Percentiles rank a stretch among this genome's conserved stretches.
These are phyloP conservation scores for Rhynchotus rufescens DNA, from an alignment of 2,797 vertebrate species.

Conservation along the genomic window DNA sequence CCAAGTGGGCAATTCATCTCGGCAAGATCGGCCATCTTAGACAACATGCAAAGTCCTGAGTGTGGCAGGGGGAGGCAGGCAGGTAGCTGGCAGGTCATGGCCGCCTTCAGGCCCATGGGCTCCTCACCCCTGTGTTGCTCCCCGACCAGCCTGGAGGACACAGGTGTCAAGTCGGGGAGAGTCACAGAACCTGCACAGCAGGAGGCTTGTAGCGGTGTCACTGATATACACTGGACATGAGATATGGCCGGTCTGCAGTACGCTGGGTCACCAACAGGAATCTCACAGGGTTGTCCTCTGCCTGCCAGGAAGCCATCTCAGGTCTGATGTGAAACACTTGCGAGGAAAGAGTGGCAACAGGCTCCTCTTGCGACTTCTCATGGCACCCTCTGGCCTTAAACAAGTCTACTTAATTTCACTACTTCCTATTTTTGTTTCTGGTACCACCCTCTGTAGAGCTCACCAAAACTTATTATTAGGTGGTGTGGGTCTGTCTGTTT, in stretches of 20 bases:
- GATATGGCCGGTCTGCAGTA: not conserved
- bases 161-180: not conserved
- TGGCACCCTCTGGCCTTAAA: not conserved
- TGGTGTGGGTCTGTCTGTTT: not conserved
- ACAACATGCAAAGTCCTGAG: not conserved
- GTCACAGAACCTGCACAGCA: not conserved
- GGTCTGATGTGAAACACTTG: not conserved
- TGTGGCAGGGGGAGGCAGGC: not conserved
- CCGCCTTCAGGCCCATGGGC: not conserved
- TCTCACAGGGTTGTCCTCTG: not conserved
- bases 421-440: not conserved
- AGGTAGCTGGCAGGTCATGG: not conserved
- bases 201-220: not conserved
- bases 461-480: not conserved
- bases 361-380: not conserved
- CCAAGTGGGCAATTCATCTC: not conserved
- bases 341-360: not conserved
- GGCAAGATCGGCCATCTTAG: not conserved
- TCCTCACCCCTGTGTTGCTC: not conserved
- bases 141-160: fast-evolving
- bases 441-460: not conserved
- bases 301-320: not conserved
- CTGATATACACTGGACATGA: not conserved
- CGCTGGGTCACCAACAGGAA: not conserved
- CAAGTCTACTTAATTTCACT: not conserved